Base-by-base conservation (phyloP, 2,888 invertebrate genomes). In the Endomychus coccineus region DNA sequence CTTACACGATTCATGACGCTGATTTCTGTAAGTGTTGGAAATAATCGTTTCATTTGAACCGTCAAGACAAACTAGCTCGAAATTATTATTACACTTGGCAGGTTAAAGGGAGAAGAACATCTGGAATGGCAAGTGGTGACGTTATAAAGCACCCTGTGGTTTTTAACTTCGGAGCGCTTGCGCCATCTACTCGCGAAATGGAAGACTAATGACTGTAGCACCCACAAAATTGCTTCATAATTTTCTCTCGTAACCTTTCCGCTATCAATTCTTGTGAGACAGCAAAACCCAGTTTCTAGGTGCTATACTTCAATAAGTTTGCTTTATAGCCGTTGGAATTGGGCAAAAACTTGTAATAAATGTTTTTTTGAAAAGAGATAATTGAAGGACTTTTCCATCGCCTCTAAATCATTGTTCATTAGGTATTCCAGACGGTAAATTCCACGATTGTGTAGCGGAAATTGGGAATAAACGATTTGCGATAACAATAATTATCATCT, bases 151-250 rank as follows among this genome's bases (percentile, higher is more conserved):
- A 45, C 45, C 42, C 44, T 47, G 49, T 30, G 51, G 51, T 51
- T 36, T 17, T 11, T 39, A 40, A 48, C 9, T 17, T n/a, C 3
- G 21, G 6, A 7, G 23, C 10, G 24, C 25, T 11, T 9, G 42
- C 44, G 42, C 36, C 19, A 23, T 30, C 40, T 37, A 34, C 44
- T 35, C 44, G 42, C 40, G 31, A 47, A 36, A 43, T 48, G 55
- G 54, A 61, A 63, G 60, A 63, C 61, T 63, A 63, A 63, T 63
- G 61, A 62, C 58, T 51, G 51, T 54, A 51, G 59, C 59, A 55
- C 60, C 62, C 62, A 55, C 64, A 59, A 62, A 62, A 65, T 64
- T 65, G 62, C 62, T 64, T 65, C 65, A 65, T 65, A 64, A 65
- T 65, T 65, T 64, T 61, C 63, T 57, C 58, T 37, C 54, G 59